Evolutionary conservation across 2,797 vertebrate genomes (phyloP).

Genomic region (Esox lucius): DNA sequence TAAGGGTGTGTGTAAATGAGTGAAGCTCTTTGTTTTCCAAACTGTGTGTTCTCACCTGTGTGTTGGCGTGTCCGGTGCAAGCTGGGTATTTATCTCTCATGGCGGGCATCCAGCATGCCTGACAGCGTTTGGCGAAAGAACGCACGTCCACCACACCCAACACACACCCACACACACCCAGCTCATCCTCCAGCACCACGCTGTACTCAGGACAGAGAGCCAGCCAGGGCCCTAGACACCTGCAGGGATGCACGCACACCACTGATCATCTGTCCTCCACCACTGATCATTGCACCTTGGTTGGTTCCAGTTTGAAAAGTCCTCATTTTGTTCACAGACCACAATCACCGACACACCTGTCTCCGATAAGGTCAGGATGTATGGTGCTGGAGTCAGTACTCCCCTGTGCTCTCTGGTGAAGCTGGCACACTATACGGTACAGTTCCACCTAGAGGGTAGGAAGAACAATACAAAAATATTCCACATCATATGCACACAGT

Average conservation of each 20-base stretch:
- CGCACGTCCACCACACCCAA: slow-evolving; percentile 78
- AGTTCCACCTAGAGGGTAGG: slow-evolving; percentile 70
- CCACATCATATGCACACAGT: not conserved
- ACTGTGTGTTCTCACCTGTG: slow-evolving; percentile 36
- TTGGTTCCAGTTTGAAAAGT: not conserved
- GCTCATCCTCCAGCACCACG: slow-evolving; percentile 84
- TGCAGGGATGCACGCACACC: slow-evolving; percentile 43
- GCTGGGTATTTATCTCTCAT: slow-evolving; percentile 80
- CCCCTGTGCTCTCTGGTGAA: slow-evolving; percentile 73
- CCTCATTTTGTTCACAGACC: not conserved
- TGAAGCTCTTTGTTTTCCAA: not conserved
- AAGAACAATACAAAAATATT: slow-evolving; percentile 31
- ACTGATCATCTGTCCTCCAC: not conserved
- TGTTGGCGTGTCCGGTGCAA: slow-evolving; percentile 45
- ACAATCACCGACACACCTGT: slow-evolving; percentile 60
- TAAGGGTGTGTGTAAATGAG: not conserved
- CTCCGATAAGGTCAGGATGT: slow-evolving; percentile 81
- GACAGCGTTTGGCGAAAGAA: slow-evolving; percentile 78
- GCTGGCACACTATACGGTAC: slow-evolving; percentile 80
- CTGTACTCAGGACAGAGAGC: slow-evolving; percentile 82
- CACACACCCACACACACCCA: slow-evolving; percentile 79
- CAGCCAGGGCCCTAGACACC: slow-evolving; percentile 81
- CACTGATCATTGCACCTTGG: slow-evolving; percentile 50
- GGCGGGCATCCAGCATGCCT: slow-evolving; percentile 80
- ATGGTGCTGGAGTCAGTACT: slow-evolving; percentile 61